A percentile compares a stretch with the other conserved stretches of the same genome.
These are phyloP conservation scores for Papilio machaon DNA, from an alignment of 1,140 invertebrate genomes.

Conservation along the genomic window DNA sequence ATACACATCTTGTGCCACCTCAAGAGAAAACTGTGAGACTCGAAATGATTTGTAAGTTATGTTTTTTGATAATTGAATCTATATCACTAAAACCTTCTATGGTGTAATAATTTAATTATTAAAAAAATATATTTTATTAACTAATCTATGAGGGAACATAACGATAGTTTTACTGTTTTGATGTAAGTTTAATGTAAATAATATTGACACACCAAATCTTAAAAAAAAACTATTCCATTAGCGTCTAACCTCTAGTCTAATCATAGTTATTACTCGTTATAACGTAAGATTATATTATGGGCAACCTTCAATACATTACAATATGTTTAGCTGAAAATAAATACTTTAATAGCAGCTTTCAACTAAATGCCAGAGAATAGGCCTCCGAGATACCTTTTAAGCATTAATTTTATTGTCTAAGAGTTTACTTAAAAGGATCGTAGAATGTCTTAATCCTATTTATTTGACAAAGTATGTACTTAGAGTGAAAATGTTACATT, in stretches of 20 bases:
- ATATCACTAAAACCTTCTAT: no score
- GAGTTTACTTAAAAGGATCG: constrained; percentile 38
- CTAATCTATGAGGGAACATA: no score
- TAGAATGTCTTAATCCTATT: constrained; percentile 37
- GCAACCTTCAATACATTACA: neutral
- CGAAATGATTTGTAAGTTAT: constrained; percentile 89
- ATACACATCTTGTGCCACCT: constrained; percentile 92
- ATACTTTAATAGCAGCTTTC: constrained; percentile 24
- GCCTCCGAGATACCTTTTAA: constrained; percentile 28
- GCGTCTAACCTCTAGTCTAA: no score
- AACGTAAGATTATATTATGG: neutral
- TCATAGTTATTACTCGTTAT: no score
- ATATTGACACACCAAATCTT: no score
- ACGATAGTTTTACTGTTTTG: no score
- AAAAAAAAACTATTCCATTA: no score
- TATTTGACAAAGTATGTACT: constrained; percentile 32
- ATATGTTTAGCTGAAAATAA: constrained; percentile 1
- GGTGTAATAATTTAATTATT: no score
- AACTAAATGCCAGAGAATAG: constrained; percentile 25
- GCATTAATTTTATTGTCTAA: constrained; percentile 34
- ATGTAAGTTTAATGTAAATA: no score
- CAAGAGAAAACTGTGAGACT: constrained; percentile 89
- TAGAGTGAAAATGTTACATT: constrained; percentile 18
- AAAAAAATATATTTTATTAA: no score
- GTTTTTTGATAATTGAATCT: neutral